These are phyloP conservation scores for Ischnura elegans DNA, from an alignment of 2,888 invertebrate species.

Conservation along the genomic window DNA sequence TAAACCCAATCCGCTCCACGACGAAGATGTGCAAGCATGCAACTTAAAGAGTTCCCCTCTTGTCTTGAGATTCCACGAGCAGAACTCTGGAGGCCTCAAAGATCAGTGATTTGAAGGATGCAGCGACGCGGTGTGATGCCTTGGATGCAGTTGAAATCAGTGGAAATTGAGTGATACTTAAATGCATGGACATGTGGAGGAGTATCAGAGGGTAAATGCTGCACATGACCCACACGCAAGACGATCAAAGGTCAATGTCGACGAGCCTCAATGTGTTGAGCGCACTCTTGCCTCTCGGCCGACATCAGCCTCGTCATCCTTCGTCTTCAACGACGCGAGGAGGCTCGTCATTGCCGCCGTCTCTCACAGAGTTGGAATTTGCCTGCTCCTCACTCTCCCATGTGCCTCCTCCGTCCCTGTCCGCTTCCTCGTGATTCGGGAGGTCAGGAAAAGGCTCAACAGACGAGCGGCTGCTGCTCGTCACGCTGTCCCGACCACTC, in stretches of 20 bases:
- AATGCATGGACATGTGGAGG: conserved; percentile 16
- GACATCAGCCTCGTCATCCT: not conserved
- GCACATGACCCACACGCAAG: not conserved
- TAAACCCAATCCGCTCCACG: not conserved
- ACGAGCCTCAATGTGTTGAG: not conserved
- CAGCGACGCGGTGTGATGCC: conserved; percentile 1
- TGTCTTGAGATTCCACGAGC: not conserved
- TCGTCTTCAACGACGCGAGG: not conserved
- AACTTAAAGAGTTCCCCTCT: not conserved
- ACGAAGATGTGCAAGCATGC: not conserved
- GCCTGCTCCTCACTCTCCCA: not conserved
- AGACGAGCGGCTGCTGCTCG: conserved; percentile 40
- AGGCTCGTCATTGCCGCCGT: not conserved
- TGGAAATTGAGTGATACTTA: not conserved
- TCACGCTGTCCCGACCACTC: conserved; percentile 23
- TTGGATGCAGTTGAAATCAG: conserved; percentile 8
- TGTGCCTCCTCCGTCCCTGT: not conserved
- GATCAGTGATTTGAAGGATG: not conserved
- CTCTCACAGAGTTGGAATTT: not conserved
- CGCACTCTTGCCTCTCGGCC: not conserved
- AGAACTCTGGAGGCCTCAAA: not conserved
- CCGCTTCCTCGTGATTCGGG: not conserved
- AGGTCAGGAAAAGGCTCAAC: conserved; percentile 48
- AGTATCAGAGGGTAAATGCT: not conserved
- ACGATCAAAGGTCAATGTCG: not conserved